These are phyloP conservation scores for Megalops atlanticus DNA, from an alignment of 2,113 vertebrate species.

Conservation along the genomic window DNA sequence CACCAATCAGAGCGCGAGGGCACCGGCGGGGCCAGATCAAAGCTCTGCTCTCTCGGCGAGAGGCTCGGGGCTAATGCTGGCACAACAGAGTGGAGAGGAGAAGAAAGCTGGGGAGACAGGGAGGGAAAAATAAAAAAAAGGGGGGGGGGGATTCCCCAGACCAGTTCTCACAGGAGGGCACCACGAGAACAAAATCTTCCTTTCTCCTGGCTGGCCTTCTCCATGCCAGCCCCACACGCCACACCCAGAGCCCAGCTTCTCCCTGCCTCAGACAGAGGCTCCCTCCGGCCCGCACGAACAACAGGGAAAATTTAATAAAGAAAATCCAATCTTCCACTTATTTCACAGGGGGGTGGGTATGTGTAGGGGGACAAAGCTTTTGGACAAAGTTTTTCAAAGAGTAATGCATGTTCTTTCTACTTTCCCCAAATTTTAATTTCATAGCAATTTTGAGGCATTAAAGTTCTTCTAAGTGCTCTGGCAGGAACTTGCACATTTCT, in stretches of 20 bases:
- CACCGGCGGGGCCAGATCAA: slow-evolving; percentile 90
- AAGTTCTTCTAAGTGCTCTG: slow-evolving; percentile 30
- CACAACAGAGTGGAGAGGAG: slow-evolving; percentile 84
- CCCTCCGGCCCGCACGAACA: slow-evolving; percentile 93
- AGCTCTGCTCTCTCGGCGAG: slow-evolving; percentile 83
- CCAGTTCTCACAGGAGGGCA: slow-evolving; percentile 75
- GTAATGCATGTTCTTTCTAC: slow-evolving; percentile 65
- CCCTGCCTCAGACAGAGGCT: slow-evolving; percentile 72
- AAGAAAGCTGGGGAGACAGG: slow-evolving; percentile 69
- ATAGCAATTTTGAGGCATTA: slow-evolving; percentile 67
- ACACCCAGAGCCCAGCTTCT: slow-evolving; percentile 71
- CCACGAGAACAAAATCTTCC: slow-evolving; percentile 87
- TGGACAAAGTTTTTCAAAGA: slow-evolving; percentile 66
- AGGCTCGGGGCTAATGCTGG: slow-evolving; percentile 89
- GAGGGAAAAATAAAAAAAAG: slow-evolving; percentile 61
- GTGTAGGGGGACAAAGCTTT: slow-evolving; percentile 74
- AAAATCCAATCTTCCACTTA: slow-evolving; percentile 79
- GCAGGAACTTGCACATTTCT: background rate
- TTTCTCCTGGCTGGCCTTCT: slow-evolving; percentile 86
- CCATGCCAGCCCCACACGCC: slow-evolving; percentile 75
- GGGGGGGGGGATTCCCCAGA: slow-evolving; percentile 63
- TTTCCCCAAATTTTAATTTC: slow-evolving; percentile 67
- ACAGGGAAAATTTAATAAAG: slow-evolving; percentile 91
- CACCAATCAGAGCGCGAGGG: slow-evolving; percentile 81
- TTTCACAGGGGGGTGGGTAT: too few species aligned